Evolutionary conservation across 2,113 vertebrate species (phyloP), one percentile per base, ranked within the genome.

Genomic region (Xiphias gladius): DNA sequence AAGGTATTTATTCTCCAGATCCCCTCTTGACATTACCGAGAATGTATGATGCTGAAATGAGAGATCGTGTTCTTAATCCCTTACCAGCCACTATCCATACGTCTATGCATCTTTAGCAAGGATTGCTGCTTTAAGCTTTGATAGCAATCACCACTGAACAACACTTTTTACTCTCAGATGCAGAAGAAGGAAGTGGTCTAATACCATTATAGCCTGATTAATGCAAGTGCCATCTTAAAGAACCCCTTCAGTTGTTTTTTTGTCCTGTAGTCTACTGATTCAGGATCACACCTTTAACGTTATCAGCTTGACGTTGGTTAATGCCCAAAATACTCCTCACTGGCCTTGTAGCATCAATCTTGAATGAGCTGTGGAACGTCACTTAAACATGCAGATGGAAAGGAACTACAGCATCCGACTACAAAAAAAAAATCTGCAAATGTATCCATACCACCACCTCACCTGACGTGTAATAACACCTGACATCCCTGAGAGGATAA

Each of bases 1-100:
- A 88, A 91, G 85, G 89, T 94, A 94, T 95, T 87, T 85, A 94
- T 94, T 94, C 90, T 86, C 80, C 78, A 79, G 67, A 67, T 90
- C 77, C 89, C 76, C 87, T 75, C 30, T 86, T 88, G 79, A 92
- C 89, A 86, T 90, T 91, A 92, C 13, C 26, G 37, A 80, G 80
- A 83, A 91, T 59, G 80, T 82, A 84, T 82, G 69, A 71, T 26
- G 67, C 41, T 17, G 64, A 75, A 89, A 87, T 86, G 82, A 87
- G 63, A 92, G 84, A 91, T 84, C 13, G 72, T 83, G 69, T 87
- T 83, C 52, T 82, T 93, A 94, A 94, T 94, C 94, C 92, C 64
- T 87, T 5, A 75, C 72, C 71, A 81, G 77, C 67, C 74, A 79
- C 86, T 85, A 86, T 83, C 85, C 86, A 86, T 90, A 86, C 82